Evolutionary conservation across 2,888 invertebrate genomes (phyloP).

Genomic region (Fissipunctia ypsillon): DNA sequence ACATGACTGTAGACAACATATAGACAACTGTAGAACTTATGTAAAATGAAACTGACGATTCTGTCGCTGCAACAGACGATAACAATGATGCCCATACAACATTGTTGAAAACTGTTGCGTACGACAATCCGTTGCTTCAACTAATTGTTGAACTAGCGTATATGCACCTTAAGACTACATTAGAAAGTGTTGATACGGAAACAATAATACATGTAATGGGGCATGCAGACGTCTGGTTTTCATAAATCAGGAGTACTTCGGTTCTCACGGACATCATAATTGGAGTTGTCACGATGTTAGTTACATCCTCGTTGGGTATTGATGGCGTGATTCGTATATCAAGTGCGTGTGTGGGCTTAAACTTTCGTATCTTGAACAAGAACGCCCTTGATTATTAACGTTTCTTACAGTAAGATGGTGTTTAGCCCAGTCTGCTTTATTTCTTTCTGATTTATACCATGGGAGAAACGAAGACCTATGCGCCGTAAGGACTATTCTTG

Average conservation of each 20-base stretch:
- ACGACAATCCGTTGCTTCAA: no score
- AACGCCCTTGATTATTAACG: not conserved
- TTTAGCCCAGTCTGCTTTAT: not conserved
- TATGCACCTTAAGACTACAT: slow-evolving; percentile 27
- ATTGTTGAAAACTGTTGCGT: no score
- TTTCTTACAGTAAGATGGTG: not conserved
- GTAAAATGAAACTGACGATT: no score
- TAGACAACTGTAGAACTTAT: no score
- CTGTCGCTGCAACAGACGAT: no score
- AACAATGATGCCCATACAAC: no score
- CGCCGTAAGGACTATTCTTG: no score
- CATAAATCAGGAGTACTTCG: slow-evolving; percentile 8
- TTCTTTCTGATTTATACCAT: not conserved
- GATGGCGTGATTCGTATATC: not conserved
- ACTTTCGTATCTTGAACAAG: not conserved
- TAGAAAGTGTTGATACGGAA: slow-evolving; percentile 51
- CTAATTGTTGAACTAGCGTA: no score
- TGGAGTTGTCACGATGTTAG: not conserved
- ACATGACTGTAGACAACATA: no score
- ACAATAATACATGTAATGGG: slow-evolving; percentile 15
- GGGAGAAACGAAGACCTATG: no score
- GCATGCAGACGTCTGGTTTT: slow-evolving; percentile 12
- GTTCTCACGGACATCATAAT: slow-evolving; percentile 35
- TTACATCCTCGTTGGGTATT: not conserved
- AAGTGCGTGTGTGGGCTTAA: not conserved